Evolutionary conservation across 2,888 invertebrate genomes (phyloP).

Genomic region (Lycocerus yunnanus): DNA sequence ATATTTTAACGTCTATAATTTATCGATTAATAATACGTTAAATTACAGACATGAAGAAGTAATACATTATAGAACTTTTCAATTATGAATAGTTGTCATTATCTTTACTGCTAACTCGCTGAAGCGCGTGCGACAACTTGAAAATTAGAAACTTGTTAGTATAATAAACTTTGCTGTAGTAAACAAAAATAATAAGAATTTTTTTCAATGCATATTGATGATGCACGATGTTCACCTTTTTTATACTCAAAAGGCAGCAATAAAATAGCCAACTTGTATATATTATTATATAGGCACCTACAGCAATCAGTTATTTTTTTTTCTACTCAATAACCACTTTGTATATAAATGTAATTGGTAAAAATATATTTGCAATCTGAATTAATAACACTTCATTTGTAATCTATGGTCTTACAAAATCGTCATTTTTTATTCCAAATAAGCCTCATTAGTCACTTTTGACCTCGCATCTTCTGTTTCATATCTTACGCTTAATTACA

Average conservation of each 20-base stretch:
- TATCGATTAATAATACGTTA: background rate
- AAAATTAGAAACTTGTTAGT: conserved; percentile 2
- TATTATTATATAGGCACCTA: background rate
- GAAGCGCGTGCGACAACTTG: background rate
- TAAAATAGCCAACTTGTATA: background rate
- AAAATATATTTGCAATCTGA: background rate
- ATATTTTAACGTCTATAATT: background rate
- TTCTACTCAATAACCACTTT: background rate
- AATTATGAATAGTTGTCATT: background rate
- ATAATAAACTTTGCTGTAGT: background rate
- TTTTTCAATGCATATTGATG: background rate
- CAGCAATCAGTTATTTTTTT: background rate
- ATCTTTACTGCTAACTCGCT: conserved; percentile 1
- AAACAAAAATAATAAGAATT: background rate
- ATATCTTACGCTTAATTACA: background rate
- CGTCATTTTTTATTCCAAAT: background rate
- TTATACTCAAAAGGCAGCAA: background rate
- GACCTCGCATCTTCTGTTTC: background rate
- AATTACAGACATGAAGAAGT: background rate
- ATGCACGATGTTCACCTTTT: background rate
- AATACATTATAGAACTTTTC: background rate
- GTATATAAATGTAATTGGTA: background rate
- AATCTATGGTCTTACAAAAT: background rate
- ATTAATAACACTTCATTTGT: background rate
- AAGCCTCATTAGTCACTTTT: background rate